These are phyloP conservation scores for Brachionus asplanchnoidis DNA, from an alignment of 1,140 invertebrate genomes.

Conservation along the genomic window DNA sequence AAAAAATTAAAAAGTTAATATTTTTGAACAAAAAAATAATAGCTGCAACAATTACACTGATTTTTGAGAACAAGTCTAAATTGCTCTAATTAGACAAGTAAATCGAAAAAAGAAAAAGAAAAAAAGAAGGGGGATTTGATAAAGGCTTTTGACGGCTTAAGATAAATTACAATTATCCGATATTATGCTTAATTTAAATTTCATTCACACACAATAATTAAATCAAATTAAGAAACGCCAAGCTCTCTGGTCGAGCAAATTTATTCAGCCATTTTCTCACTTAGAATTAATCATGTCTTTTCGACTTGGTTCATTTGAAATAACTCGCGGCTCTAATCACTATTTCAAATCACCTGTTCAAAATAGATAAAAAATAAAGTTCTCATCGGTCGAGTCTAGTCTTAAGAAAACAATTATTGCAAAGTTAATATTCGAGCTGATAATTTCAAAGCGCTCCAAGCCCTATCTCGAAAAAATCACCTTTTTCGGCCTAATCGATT, in stretches of 20 bases:
- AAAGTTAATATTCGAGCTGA: slow-evolving; percentile 13
- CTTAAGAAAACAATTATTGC: not conserved
- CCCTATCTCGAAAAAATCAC: not conserved
- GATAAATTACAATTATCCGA: slow-evolving; percentile 16
- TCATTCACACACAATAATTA: not conserved
- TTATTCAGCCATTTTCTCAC: not conserved
- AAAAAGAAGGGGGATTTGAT: not conserved
- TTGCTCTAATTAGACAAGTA: not conserved
- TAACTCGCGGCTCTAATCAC: not conserved
- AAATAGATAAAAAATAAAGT: not conserved
- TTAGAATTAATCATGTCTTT: not conserved
- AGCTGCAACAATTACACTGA: not conserved
- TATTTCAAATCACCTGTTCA: slow-evolving; percentile 7
- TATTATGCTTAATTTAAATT: not conserved
- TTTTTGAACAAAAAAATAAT: not conserved
- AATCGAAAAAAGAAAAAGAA: not conserved
- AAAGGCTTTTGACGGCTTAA: not conserved
- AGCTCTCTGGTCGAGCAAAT: too few species aligned
- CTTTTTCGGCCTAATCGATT: not conserved
- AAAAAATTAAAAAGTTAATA: not conserved
- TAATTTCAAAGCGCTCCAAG: not conserved
- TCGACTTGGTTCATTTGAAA: not conserved
- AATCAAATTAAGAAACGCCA: not conserved
- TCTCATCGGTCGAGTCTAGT: not conserved
- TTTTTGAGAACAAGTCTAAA: not conserved